Evolutionary conservation across 2,113 vertebrate species (phyloP), one percentile per base, ranked within the genome.

Genomic region (Notarius quadriscutis): DNA sequence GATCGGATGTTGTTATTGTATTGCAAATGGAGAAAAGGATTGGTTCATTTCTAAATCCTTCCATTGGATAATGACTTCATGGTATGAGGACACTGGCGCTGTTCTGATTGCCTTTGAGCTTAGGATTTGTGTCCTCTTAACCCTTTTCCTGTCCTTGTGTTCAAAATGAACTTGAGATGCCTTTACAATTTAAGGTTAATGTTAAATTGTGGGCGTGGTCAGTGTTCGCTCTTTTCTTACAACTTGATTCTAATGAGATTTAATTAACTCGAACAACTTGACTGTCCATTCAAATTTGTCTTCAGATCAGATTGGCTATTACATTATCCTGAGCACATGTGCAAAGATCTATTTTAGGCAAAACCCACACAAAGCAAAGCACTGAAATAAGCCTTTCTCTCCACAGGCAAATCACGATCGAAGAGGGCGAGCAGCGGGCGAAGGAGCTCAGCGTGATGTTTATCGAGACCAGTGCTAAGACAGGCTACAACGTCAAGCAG

Each of bases 391-490:
- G n/a, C 10, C 7, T 7, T 87, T 12, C 11, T 85, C 17, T 87
- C 85, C 11, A 41, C 92, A 98, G 97, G 94, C 97, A 97, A 94
- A 98, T 98, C 92, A 97, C 96, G 79, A 98, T 97, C 0, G 97
- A 98, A 89, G 97, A 97, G 90, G 97, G 97, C 0, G 97, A 98
- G 86, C 97, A 98, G 90, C 93, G 96, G 17, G 97, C 97, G 88
- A 97, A 97, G 92, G 97, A 98, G 87, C 95, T 98, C 89, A 97
- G 94, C 0, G 97, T 98, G 92, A 98, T 98, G 97, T 98, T 98
- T 93, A 98, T 97, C 5, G 97, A 98, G 93, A 96, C 95, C 89
- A 95, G 95, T 60, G 95, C 95, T 89, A 96, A 96, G 91, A 96
- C 95, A 0, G 95, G 95, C 51, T 95, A 95, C 90, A 96, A 96